A percentile compares a stretch with the other conserved stretches of the same genome.
These are phyloP conservation scores for Myotis myotis DNA, from an alignment of 2,797 vertebrate genomes.

Conservation along the genomic window DNA sequence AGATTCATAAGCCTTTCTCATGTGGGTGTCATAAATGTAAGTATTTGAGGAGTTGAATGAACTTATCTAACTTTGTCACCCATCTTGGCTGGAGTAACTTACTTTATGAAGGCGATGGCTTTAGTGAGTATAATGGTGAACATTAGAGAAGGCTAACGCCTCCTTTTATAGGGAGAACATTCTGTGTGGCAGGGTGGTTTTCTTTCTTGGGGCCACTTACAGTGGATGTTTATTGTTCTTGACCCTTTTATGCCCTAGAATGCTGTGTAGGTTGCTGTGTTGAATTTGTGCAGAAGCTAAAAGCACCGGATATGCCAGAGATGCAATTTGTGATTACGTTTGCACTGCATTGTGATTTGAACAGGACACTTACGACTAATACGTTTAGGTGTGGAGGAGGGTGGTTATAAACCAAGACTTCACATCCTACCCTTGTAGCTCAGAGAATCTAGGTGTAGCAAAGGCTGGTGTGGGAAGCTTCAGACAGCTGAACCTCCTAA, in stretches of 20 bases:
- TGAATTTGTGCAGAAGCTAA: constrained; percentile 57
- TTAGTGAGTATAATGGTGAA: constrained; percentile 47
- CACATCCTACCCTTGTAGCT: neutral
- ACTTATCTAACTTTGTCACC: constrained; percentile 39
- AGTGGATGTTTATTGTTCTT: constrained; percentile 61
- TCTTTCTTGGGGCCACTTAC: constrained; percentile 54
- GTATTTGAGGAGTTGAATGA: constrained; percentile 50
- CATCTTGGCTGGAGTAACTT: constrained; percentile 14
- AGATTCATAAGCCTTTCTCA: constrained; percentile 40
- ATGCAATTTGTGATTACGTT: constrained; percentile 58
- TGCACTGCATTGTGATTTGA: constrained; percentile 53
- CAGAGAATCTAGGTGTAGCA: constrained; percentile 34
- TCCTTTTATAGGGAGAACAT: constrained; percentile 43
- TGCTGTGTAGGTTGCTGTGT: constrained; percentile 33
- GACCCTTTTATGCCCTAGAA: constrained; percentile 67
- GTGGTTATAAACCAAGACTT: constrained; percentile 45
- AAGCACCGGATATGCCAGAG: constrained; percentile 65
- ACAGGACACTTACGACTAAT: constrained; percentile 43
- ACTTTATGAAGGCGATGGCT: constrained; percentile 41
- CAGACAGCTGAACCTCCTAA: constrained; percentile 32
- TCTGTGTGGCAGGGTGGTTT: constrained; percentile 55
- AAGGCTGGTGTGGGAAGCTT: constrained; percentile 42
- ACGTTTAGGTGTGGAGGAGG: neutral
- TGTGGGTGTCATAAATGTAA: constrained; percentile 39
- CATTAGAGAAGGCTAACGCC: neutral